Conservation (phyloP, 2,797 vertebrate genomes). For the Vespertilio murinus region DNA sequence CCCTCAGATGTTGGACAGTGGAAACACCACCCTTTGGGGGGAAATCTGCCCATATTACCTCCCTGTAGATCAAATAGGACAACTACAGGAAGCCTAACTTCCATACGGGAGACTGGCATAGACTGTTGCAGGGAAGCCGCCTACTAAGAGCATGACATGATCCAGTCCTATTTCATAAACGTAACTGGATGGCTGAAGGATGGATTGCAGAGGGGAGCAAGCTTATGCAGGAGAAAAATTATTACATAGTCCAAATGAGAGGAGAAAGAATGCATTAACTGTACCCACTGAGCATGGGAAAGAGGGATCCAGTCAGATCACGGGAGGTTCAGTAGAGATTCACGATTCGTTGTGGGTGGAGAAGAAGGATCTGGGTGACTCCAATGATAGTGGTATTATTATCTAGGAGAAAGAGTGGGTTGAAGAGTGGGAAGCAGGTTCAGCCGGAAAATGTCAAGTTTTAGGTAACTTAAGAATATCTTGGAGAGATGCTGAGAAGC, state of each 20-base stretch:
- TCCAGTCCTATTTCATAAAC: not conserved
- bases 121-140: not conserved
- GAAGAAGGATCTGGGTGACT: not conserved
- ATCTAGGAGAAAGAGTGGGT: not conserved
- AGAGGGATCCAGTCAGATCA: not conserved
- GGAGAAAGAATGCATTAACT: not conserved
- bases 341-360: not conserved
- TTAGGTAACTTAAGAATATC: not conserved
- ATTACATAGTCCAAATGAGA: not conserved
- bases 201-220: not conserved
- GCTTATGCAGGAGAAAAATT: not conserved
- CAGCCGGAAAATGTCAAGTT: not conserved
- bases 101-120: not conserved
- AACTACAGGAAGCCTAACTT: not conserved
- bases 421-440: not conserved
- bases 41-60: not conserved
- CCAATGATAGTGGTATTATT: not conserved
- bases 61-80: not conserved
- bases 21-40: not conserved
- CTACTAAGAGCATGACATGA: not conserved
- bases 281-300: not conserved
- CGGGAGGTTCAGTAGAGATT: not conserved
- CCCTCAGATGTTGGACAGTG: not conserved
- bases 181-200: not conserved
- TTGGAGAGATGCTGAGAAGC: not conserved